Evolutionary conservation across 2,888 invertebrate species (phyloP), one percentile per base, ranked within the genome.

Genomic region (Pegoplata infirma): DNA sequence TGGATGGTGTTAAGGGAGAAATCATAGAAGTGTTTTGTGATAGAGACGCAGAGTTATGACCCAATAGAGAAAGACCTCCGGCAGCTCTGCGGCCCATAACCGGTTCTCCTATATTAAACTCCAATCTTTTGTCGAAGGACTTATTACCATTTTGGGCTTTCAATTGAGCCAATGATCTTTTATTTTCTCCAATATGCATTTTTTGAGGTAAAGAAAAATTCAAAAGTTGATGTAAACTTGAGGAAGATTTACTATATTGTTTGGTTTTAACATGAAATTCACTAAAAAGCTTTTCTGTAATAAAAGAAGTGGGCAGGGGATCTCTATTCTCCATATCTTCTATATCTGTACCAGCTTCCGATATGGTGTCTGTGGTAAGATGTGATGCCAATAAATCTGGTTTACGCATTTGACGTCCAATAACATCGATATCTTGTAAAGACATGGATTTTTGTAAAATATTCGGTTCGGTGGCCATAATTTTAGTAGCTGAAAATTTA

Each of bases 201-300:
- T 89, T 89, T 67, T 89, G 89, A 0, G 90, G 89, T 75, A 88
- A 72, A 16, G 88, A 86, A 76, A 90, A 90, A 67, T 89, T 88
- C 1, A 89, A 77, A 73, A 90, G 67, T 69, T 90, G 89, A 76
- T 90, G 90, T 53, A 93, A 88, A 85, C 92, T 92, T 1, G 92
- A 92, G 0, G 92, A 92, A 3, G 93, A 93, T 85, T 93, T 93
- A 83, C 92, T 93, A 3, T 92, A 90, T 81, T 91, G 90, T 84
- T 93, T 93, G 5, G 94, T 93, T 88, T 94, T 94, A 0, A 93
- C 93, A 82, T 94, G 93, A 83, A 94, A 94, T 87, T 94, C 93
- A 3, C 92, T 92, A 87, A 93, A 94, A 25, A 94, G 89, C 83
- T 93, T 92, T 82, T 93, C 93, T 12, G 93, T 94, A 46, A 94